phyloP scores from a whole-genome alignment of 2,113 vertebrate genomes.

The Nibea albiflora region DNA sequence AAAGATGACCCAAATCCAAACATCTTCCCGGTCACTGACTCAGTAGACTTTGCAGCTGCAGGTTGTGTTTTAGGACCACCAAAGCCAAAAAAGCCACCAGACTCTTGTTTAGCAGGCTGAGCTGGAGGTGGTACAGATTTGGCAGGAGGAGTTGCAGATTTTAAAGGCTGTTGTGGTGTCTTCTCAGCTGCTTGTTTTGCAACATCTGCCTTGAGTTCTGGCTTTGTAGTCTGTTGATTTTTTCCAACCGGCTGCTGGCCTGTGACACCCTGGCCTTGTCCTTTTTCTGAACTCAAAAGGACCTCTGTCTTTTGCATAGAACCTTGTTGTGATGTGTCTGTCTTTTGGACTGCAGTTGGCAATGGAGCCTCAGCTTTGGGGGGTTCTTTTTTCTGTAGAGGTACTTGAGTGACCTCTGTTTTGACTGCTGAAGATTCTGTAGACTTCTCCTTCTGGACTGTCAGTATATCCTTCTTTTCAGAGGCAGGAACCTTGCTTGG shows the following conservation, averaged over 20 bases:
- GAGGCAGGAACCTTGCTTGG: constrained; percentile 61
- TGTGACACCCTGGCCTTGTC: constrained; percentile 58
- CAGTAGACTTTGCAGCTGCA: constrained; percentile 66
- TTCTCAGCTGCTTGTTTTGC: constrained; percentile 68
- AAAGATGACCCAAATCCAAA: constrained; percentile 82
- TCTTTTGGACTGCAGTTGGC: constrained; percentile 53
- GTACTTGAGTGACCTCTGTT: constrained; percentile 54
- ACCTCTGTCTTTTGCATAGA: constrained; percentile 36
- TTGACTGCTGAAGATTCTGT: constrained; percentile 48
- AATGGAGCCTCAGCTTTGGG: constrained; percentile 51
- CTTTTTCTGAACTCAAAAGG: constrained; percentile 12
- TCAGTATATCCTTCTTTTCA: constrained; percentile 38
- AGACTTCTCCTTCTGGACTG: constrained; percentile 48
- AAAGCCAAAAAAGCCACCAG: constrained; percentile 86
- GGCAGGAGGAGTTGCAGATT: not conserved
- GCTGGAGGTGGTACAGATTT: constrained; percentile 5
- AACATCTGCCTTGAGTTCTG: constrained; percentile 68
- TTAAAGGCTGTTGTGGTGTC: constrained; percentile 49
- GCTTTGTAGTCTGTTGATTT: constrained; percentile 30
- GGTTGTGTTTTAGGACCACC: constrained; percentile 77
- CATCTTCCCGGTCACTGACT: constrained; percentile 82
- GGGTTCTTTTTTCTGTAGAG: constrained; percentile 22
- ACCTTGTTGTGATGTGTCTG: constrained; percentile 1
- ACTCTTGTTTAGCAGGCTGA: constrained; percentile 82
- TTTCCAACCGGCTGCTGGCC: constrained; percentile 69